Evolutionary conservation across 2,797 vertebrate genomes (phyloP), one percentile per base, ranked within the genome.

Genomic region (Anguilla marmorata): DNA sequence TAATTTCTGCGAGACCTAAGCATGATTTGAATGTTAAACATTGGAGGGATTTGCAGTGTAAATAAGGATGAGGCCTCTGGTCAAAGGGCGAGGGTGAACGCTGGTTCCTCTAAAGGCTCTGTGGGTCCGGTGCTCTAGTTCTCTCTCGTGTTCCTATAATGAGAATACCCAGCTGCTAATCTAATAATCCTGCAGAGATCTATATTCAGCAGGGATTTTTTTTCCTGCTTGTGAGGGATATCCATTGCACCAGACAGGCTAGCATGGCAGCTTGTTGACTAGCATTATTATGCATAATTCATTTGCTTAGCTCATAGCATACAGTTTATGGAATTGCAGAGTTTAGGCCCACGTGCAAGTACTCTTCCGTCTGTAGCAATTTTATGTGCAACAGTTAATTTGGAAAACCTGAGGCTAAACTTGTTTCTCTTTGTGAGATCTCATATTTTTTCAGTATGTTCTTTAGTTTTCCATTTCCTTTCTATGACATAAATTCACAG

Each of bases 181-280:
- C 95, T 95, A 92, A 95, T 96, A 96, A 96, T 96, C 94, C 94
- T 84, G 90, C 90, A 90, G 93, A 95, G 95, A 95, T 96, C 94
- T 93, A 92, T 91, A 91, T 93, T 89, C 92, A 90, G 87, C 90
- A 91, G 88, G 87, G 93, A 88, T 84, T 85, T 37, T 66, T 83
- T 33, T 91, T 83, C 89, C 82, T 89, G 74, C 88, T 87, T 86
- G 66, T 85, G 79, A 79, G 63, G 83, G 88, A 60, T 82, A 66
- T 83, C 72, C 8, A 33, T 24, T 50, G 12, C 63, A 72, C 16
- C 45, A 66, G 6, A 21, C 27, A 60, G 84, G 60, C 33, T 66
- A 52, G n/a, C 41, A 82, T 50, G 79, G 79, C 41, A 48, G 41
- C 79, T 82, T 82, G 83, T 84, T 58, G 50, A 84, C 83, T 84